Evolutionary conservation across 2,797 vertebrate genomes (phyloP), one percentile per base, ranked within the genome.

Genomic region (Lates japonicus): DNA sequence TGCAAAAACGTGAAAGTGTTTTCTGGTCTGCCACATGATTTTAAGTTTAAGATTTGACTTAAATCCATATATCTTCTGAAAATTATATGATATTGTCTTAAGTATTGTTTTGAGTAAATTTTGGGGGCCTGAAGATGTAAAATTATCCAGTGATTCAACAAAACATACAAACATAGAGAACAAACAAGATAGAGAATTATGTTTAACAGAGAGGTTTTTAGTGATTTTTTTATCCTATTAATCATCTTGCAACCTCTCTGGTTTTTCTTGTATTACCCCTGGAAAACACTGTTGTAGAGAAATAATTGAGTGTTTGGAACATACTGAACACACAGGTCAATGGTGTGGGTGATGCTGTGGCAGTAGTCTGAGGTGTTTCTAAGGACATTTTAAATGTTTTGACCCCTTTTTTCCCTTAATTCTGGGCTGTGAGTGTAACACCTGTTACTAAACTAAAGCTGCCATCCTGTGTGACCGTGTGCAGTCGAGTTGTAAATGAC

Each of bases 1-100:
- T 0, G 7, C 49, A 58, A 31, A 60, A 68, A n/a, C 19, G 9
- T 19, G 25, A 29, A 29, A 29, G 8, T 22, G 31, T 55, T 60
- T 59, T 64, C 37, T 62, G 25, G 57, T 64, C 42, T 58, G 59
- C 25, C 7, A 62, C 25, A 46, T 49, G 51, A 25, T 54, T 17
- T 55, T 31, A n/a, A 7, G 5, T 62, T 62, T 57, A 20, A 25
- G 11, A 29, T 29, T 29, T 29, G 25, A 29, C 25, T 39, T 16
- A 29, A 72, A 52, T 62, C 41, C 62, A 29, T 61, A 17, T 16
- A 10, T 62, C 14, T 37, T 49, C 14, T 39, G n/a, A 61, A 29
- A 29, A 29, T 29, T 29, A 29, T 29, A 29, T 29, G 25, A 39
- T 13, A 51, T 55, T 39, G 39, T 39, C 10, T 39, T 39, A 39